Conservation (phyloP, 2,888 invertebrate species). For the Drosophila bunnanda region DNA sequence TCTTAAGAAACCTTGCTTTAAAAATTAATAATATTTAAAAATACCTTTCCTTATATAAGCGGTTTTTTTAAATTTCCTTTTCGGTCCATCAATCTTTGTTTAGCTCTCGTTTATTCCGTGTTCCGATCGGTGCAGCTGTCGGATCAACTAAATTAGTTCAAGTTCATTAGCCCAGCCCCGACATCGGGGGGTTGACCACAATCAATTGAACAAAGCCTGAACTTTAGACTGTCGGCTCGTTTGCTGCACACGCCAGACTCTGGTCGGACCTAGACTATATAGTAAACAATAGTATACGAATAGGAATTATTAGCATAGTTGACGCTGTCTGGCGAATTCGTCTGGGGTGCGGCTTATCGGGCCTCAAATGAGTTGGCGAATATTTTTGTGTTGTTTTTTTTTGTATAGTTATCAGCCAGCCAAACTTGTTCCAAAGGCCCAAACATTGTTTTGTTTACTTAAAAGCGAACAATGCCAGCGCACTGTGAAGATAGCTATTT, state of each 20-base stretch:
- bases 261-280: conserved; percentile 33
- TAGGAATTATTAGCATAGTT: conserved; percentile 43
- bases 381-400: conserved; percentile 4
- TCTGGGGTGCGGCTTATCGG: conserved; percentile 56
- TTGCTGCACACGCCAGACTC: conserved; percentile 48
- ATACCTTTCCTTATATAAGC: background rate
- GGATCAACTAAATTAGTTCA: conserved; percentile 61
- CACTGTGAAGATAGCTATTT: conserved; percentile 15
- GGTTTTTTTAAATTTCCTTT: background rate
- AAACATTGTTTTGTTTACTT: conserved; percentile 32
- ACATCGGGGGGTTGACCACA: conserved; percentile 20
- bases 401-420: conserved; percentile 12
- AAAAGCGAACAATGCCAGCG: conserved; percentile 18
- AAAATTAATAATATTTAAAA: background rate
- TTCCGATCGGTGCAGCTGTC: conserved; percentile 22
- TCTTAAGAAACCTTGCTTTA: background rate
- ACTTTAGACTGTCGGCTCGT: conserved; percentile 58
- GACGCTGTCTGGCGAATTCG: conserved; percentile 58
- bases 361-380: conserved; percentile 37
- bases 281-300: conserved; percentile 38
- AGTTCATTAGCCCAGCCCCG: conserved; percentile 61
- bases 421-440: conserved; percentile 16
- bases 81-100: conserved; percentile 13
- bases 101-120: conserved; percentile 2
- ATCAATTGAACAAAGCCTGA: conserved; percentile 52